These are phyloP conservation scores for Drosophila ironensis DNA, from an alignment of 1,140 invertebrate genomes.

Conservation along the genomic window DNA sequence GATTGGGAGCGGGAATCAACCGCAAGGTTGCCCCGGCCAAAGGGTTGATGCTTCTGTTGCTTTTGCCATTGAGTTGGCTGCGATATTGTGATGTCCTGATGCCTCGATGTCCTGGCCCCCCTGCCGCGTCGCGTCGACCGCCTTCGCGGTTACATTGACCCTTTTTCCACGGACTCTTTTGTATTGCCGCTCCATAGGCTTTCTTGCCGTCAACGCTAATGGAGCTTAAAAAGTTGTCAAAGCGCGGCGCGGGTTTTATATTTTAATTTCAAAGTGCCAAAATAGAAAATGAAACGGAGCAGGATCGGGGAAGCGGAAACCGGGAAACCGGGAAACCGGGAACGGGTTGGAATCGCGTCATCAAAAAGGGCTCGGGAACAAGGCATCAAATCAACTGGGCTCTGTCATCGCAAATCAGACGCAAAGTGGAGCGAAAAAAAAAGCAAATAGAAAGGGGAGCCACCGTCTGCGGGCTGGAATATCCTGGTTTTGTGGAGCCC, in stretches of 20 bases:
- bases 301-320: background rate
- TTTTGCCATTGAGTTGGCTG: slow-evolving; percentile 16
- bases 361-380: slow-evolving; percentile 24
- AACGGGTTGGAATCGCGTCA: background rate
- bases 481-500: slow-evolving; percentile 1
- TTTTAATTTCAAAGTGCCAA: slow-evolving; percentile 75
- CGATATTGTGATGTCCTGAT: slow-evolving; percentile 22
- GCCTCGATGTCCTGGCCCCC: slow-evolving; percentile 44
- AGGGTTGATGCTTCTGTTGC: slow-evolving; percentile 18
- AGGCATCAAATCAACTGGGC: slow-evolving; percentile 59
- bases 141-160: slow-evolving; percentile 64
- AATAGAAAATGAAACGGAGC: slow-evolving; percentile 73
- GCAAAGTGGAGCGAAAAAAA: slow-evolving; percentile 38
- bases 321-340: background rate
- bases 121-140: slow-evolving; percentile 35
- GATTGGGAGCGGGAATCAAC: slow-evolving; percentile 35
- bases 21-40: slow-evolving; percentile 48
- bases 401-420: slow-evolving; percentile 62
- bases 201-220: slow-evolving; percentile 75
- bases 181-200: slow-evolving; percentile 53
- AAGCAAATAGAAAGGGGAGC: background rate
- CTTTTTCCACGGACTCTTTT: slow-evolving; percentile 50
- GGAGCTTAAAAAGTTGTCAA: slow-evolving; percentile 80
- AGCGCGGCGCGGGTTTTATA: slow-evolving; percentile 74
- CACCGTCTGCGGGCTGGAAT: slow-evolving; percentile 9